phyloP scores from a whole-genome alignment of 2,888 invertebrate genomes.

The Prostheceraeus crozeri region DNA sequence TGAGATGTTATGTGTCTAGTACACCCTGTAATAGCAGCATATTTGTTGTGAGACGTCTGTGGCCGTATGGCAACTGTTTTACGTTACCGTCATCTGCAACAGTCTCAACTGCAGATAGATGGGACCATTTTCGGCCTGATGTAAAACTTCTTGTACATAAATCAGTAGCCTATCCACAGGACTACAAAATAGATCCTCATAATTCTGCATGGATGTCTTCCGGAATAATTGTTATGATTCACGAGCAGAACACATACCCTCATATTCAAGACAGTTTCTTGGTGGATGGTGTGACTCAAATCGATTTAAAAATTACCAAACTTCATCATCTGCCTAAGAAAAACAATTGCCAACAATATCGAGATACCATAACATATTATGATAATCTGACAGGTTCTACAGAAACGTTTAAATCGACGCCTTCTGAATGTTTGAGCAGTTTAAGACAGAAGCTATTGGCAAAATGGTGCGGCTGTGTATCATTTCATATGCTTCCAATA shows the following conservation, averaged over 20 bases:
- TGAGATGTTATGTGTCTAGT: background rate
- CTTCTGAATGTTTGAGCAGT: no score
- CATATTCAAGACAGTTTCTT: constrained; percentile 11
- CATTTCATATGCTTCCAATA: no score
- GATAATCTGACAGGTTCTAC: constrained; percentile 32
- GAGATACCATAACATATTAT: constrained; percentile 18
- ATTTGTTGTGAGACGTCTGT: constrained; percentile 8
- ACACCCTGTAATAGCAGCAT: background rate
- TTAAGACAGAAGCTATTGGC: no score
- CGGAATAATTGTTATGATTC: constrained; percentile 28
- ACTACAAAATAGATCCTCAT: background rate
- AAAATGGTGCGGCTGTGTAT: no score
- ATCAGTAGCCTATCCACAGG: background rate
- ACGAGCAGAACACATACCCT: constrained; percentile 26
- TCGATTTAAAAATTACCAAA: constrained; percentile 23
- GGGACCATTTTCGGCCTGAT: constrained; percentile 7
- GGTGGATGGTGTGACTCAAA: constrained; percentile 9
- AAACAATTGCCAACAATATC: constrained; percentile 14
- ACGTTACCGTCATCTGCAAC: no score
- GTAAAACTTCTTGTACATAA: background rate
- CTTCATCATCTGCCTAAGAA: constrained; percentile 16
- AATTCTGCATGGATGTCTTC: background rate
- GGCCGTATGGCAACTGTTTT: constrained; percentile 26
- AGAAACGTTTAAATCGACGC: no score
- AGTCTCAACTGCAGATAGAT: no score